Base-by-base conservation (phyloP, 35 echinoderm and acorn worm genomes). In the Antedon bifida region DNA sequence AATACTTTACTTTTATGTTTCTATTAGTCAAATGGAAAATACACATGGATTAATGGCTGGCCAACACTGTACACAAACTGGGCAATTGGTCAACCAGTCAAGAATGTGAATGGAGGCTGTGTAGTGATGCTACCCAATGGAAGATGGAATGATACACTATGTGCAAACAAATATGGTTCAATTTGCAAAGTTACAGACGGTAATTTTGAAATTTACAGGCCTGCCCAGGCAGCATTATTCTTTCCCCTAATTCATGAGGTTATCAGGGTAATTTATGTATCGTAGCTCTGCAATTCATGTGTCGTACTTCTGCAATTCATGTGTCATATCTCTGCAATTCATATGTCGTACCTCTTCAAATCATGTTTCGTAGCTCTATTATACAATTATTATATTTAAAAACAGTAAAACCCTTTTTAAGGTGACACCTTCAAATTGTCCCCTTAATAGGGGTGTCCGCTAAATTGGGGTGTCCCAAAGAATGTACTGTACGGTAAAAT, bases 51-150 rank as follows among this genome's bases (percentile, higher is more conserved):
- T 0, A 88, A 94, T 82, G 87, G 86, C 36, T 89, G 86, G 83
- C 93, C 93, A 1, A 82, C 89, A 26, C 84, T 34, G 16, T 96
- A 77, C 75, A 96, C 93, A 74, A 81, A 89, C 83, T 96, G 93
- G 93, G 93, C 80, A 23, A 28, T 36, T 9, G 84, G 82, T 55
- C 89, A 96, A 74, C 93, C 93, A 44, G 90, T 89, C 74, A 36
- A 79, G 32, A 64, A 64, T 12, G 80, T 19, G n/a, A 80, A 81
- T n/a, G 93, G 91, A 84, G 93, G 93, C 34, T 96, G 89, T 55
- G 78, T 85, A 31, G 82, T 75, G 78, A 77, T 96, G 74, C 79
- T 35, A 8, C 29, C 75, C 9, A 76, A 79, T 36, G 92, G 86
- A 30, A 75, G 44, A 26, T 96, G 92, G 93, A 83, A 96, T 79